Base-by-base conservation (phyloP, 2,113 vertebrate genomes). In the Eulacestoma nigropectus region DNA sequence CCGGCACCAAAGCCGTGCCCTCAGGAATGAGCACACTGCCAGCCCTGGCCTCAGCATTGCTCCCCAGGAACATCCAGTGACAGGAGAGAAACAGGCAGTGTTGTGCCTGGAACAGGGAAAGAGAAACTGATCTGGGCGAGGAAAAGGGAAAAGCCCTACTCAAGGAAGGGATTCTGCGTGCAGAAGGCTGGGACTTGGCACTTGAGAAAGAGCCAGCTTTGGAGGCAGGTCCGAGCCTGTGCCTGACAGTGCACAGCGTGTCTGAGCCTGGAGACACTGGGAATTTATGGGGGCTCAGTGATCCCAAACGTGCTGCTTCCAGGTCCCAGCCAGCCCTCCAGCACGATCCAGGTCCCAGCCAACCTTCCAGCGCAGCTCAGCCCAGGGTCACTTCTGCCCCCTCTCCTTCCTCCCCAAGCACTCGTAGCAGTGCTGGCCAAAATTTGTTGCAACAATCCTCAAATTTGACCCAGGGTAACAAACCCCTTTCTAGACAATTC, bases 241-340 rank as follows among this genome's bases (percentile, higher is more conserved):
- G 41, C 11, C 49, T 23, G 16, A 9, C 21, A 39, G 8, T 0
- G 11, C 6, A 18, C 10, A 8, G n/a, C 0, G 3, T 10, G 21
- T 19, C 49, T 42, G 37, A 82, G 52, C 32, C 64, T 17, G 29
- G 52, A 41, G 49, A 22, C 9, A 3, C 27, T 3, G 19, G 11
- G 30, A 21, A 18, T 80, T 55, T 30, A 16, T 4, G 14, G 26
- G 63, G 23, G 67, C 20, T 76, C 57, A 21, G 25, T 3, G 8
- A 7, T 46, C 35, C 42, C 33, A 41, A 14, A 35, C 2, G 2
- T 29, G 44, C 42, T 67, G 12, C 55, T 53, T 35, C 33, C 82
- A 30, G 9, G 15, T 29, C 33, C n/a, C 75, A 41, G 21, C 23
- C 32, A 85, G 2, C 9, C 12, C 7, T 53, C n/a, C 76, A 76